Percentiles rank a stretch among this genome's conserved stretches.
Evolutionary conservation across 2,113 vertebrate species (phyloP).

Genomic region (Fregata magnificens): DNA sequence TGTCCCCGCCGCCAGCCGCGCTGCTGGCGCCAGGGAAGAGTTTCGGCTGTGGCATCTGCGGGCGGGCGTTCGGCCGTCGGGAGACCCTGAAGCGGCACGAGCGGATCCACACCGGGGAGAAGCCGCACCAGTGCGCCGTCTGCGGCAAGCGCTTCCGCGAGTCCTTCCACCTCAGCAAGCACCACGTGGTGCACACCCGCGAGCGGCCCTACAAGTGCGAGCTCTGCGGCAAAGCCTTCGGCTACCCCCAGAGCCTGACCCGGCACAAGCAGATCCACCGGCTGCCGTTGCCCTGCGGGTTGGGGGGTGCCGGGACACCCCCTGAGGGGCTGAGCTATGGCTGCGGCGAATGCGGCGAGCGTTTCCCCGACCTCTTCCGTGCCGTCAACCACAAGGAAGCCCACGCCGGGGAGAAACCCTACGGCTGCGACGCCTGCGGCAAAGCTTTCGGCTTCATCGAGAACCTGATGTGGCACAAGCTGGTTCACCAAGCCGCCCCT

Average conservation of each 20-base stretch:
- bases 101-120: slow-evolving; percentile 85
- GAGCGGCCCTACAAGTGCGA: slow-evolving; percentile 93
- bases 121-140: slow-evolving; percentile 87
- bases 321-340: slow-evolving; percentile 66
- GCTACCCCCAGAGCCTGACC: slow-evolving; percentile 91
- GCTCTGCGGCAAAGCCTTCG: slow-evolving; percentile 91
- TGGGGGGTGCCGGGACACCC: slow-evolving; percentile 61
- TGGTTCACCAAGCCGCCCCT: slow-evolving; percentile 71
- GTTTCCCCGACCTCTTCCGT: slow-evolving; percentile 73
- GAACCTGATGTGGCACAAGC: slow-evolving; percentile 78
- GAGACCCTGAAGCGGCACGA: slow-evolving; percentile 91
- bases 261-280: slow-evolving; percentile 90
- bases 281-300: slow-evolving; percentile 74
- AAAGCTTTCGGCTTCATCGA: slow-evolving; percentile 76
- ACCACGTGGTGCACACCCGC: slow-evolving; percentile 90
- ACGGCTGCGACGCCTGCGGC: slow-evolving; percentile 71
- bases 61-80: slow-evolving; percentile 82
- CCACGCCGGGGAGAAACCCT: slow-evolving; percentile 66
- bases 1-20: background rate
- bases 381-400: slow-evolving; percentile 74
- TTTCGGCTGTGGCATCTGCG: slow-evolving; percentile 84
- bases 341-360: slow-evolving; percentile 72
- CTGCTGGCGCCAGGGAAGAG: slow-evolving; percentile 64
- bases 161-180: slow-evolving; percentile 90
- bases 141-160: slow-evolving; percentile 92